Percentiles rank a stretch among this genome's conserved stretches.
Evolutionary conservation across 2,113 vertebrate species (phyloP).

Genomic region (Amblyopsis rosae): DNA sequence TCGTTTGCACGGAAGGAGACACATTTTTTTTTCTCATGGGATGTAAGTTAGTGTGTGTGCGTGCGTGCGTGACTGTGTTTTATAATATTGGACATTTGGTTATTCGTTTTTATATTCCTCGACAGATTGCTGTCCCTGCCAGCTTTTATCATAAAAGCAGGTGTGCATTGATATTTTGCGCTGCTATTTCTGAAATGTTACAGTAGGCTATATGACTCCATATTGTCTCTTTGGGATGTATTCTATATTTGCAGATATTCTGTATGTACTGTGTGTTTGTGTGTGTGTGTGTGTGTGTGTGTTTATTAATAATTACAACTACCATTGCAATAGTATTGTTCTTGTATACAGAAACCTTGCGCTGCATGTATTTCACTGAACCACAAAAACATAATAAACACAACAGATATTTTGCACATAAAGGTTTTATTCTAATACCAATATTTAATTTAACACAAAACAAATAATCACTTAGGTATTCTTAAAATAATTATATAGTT

Average conservation of each 20-base stretch:
- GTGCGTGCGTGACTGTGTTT: background rate
- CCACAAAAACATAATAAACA: background rate
- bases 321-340: background rate
- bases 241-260: background rate
- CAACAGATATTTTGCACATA: slow-evolving; percentile 2
- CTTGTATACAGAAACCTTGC: background rate
- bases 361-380: background rate
- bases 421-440: slow-evolving; percentile 9
- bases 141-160: slow-evolving; percentile 2
- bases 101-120: background rate
- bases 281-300: background rate
- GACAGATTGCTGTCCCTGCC: background rate
- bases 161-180: background rate
- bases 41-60: background rate
- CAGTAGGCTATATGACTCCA: slow-evolving; percentile 2
- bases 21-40: no score
- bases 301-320: background rate
- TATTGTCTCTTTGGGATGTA: background rate
- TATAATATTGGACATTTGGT: background rate
- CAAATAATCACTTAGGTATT: slow-evolving; percentile 24
- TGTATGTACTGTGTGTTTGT: background rate
- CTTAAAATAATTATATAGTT: slow-evolving; percentile 7
- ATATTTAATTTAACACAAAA: slow-evolving; percentile 52
- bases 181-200: background rate
- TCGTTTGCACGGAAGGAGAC: no score